Evolutionary conservation across 2,888 invertebrate species (phyloP).

Genomic region (Elysia crispata): DNA sequence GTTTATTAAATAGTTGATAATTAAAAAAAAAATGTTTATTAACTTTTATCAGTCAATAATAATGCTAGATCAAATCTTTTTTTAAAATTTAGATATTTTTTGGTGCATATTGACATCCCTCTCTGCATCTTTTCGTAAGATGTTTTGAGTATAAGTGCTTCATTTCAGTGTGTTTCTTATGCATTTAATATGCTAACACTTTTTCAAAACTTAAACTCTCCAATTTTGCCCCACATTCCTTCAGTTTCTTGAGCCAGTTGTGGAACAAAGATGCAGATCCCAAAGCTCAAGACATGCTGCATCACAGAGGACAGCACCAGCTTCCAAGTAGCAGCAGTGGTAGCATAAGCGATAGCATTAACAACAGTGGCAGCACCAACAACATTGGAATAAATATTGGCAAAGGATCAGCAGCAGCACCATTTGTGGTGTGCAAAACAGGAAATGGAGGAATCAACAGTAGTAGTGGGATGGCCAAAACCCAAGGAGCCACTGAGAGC

Average conservation of each 20-base stretch:
- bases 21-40: too few species aligned
- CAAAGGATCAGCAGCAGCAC: slow-evolving; percentile 6
- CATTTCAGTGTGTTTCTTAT: too few species aligned
- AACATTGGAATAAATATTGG: slow-evolving; percentile 3
- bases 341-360: neutral
- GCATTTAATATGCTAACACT: too few species aligned
- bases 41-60: too few species aligned
- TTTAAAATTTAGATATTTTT: too few species aligned
- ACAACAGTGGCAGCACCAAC: neutral
- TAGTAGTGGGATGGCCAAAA: neutral
- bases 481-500: slow-evolving; percentile 41
- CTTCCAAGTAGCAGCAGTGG: slow-evolving; percentile 5
- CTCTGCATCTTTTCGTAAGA: too few species aligned
- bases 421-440: slow-evolving; percentile 59
- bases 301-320: slow-evolving; percentile 9
- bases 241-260: slow-evolving; percentile 60
- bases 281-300: slow-evolving; percentile 44
- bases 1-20: too few species aligned
- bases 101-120: too few species aligned
- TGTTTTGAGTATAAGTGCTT: too few species aligned
- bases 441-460: neutral
- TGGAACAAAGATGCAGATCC: slow-evolving; percentile 65
- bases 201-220: slow-evolving; percentile 41
- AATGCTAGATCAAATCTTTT: too few species aligned
- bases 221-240: too few species aligned